Evolutionary conservation across 2,113 vertebrate species (phyloP), one percentile per base, ranked within the genome.

Genomic region (Menura novaehollandiae): DNA sequence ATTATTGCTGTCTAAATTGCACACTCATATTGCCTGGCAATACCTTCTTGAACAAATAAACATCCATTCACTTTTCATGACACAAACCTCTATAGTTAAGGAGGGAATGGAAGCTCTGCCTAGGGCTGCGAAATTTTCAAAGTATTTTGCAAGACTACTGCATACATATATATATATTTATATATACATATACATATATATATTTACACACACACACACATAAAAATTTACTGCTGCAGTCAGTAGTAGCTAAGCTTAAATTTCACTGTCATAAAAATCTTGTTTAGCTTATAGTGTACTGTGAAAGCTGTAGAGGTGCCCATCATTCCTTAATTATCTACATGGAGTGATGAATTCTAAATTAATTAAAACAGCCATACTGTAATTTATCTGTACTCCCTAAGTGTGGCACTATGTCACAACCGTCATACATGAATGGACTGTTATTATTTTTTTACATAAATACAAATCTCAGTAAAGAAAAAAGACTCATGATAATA

Each of bases 141-240:
- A 69, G 17, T 11, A 82, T 72, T 93, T 64, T 82, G 64, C 73
- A 77, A 74, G 80, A 44, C 33, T 67, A 32, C 16, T 32, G 14
- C 7, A 32, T 26, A 7, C 27, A 43, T 47, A 49, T 10, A 16
- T 19, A 33, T 8, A 49, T 19, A 30, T 6, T 20, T 21, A 33
- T 14, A 37, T 7, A 35, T n/a, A 49, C 7, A 27, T 1, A 27
- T 1, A 33, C 6, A 19, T 19, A 15, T 10, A 32, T 17, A 22
- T 6, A 33, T 2, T 4, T 9, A 55, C 7, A 62, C 0, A 33
- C 1, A 59, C 7, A 56, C 9, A 81, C 10, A 59, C 3, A 59
- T 6, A 44, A 52, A 43, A 33, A 37, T 13, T 13, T 56, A 53
- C 11, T 77, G 51, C 24, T 74, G 35, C 79, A 92, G 47, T 74